Conservation (phyloP, 2,113 vertebrate genomes). For the Corythaeola cristata region DNA sequence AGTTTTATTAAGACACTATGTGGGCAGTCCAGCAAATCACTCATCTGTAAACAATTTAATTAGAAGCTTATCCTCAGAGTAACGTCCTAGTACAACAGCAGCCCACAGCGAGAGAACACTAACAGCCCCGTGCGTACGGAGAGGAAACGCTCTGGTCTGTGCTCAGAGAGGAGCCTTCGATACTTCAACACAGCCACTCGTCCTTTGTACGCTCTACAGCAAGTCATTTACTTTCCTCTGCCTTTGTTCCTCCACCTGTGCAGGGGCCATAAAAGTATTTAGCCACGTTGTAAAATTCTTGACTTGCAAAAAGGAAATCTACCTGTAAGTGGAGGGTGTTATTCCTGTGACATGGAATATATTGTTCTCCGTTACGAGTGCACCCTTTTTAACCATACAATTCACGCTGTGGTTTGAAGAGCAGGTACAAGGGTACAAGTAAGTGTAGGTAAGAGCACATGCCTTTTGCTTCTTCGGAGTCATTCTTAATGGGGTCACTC, state of each 20-base stretch:
- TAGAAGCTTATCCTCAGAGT: neutral
- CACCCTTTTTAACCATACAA: neutral
- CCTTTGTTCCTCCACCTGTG: neutral
- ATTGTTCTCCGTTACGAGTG: neutral
- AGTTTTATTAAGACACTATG: neutral
- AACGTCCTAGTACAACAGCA: neutral
- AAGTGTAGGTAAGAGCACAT: neutral
- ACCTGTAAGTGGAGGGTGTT: neutral
- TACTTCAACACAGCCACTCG: neutral
- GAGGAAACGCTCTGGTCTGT: neutral
- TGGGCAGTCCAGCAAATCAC: neutral
- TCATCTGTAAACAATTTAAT: conserved; percentile 19
- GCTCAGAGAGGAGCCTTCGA: neutral
- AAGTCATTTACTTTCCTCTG: neutral
- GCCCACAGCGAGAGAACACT: neutral
- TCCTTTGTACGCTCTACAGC: neutral
- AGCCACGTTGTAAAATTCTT: neutral
- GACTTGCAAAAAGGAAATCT: neutral
- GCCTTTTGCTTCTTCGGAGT: neutral
- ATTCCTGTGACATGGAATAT: neutral
- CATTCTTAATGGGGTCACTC: neutral
- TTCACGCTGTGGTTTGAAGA: neutral
- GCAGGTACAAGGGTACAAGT: neutral
- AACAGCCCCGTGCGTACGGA: neutral
- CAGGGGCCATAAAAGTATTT: neutral